A percentile compares a stretch with the other conserved stretches of the same genome.
These are phyloP conservation scores for Crocallis elinguaria DNA, from an alignment of 2,888 invertebrate genomes.

Conservation along the genomic window DNA sequence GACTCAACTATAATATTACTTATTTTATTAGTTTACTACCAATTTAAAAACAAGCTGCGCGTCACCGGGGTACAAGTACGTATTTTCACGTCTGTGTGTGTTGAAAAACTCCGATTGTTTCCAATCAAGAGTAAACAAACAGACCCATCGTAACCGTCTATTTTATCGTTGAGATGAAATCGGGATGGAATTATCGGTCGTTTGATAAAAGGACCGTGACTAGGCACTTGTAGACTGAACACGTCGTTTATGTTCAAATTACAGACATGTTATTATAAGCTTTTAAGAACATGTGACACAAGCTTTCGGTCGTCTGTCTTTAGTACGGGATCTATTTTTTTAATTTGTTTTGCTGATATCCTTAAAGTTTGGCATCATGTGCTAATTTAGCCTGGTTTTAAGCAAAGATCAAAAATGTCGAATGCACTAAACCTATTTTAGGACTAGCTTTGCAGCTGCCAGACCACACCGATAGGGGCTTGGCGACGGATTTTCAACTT, in stretches of 20 bases:
- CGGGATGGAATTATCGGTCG: conserved; percentile 45
- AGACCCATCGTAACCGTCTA: conserved; percentile 49
- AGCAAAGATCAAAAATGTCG: no score
- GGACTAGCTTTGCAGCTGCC: no score
- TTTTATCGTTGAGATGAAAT: conserved; percentile 47
- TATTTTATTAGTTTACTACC: no score
- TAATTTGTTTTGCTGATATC: background rate
- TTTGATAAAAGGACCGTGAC: conserved; percentile 55
- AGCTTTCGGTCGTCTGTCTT: conserved; percentile 35
- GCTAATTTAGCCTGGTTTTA: no score
- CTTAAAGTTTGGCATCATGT: no score
- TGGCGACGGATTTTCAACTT: no score
- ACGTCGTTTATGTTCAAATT: conserved; percentile 51
- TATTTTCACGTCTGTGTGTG: no score
- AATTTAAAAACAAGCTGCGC: no score
- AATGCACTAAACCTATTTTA: no score
- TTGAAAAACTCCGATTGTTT: conserved; percentile 12
- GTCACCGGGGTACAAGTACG: no score
- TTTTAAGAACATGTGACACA: conserved; percentile 65
- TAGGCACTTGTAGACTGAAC: conserved; percentile 50
- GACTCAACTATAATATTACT: no score
- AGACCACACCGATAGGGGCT: no score
- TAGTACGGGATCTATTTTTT: conserved; percentile 13
- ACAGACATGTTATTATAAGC: conserved; percentile 58
- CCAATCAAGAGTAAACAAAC: conserved; percentile 51